These are phyloP conservation scores for Dasypolia templi DNA, from an alignment of 2,888 invertebrate genomes.

Conservation along the genomic window DNA sequence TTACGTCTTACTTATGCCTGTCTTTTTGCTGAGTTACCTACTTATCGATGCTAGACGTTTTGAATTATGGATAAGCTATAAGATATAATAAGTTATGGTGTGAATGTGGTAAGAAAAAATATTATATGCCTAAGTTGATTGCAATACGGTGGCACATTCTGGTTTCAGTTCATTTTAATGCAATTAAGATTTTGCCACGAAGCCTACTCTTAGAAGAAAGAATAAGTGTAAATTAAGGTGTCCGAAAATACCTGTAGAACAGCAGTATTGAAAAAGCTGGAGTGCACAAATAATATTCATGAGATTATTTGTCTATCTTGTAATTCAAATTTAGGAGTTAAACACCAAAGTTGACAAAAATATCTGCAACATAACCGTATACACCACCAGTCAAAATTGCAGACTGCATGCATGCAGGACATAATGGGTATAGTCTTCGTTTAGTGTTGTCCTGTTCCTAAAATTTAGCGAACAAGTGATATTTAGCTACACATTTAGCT, in stretches of 20 bases:
- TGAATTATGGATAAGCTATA: slow-evolving; percentile 35
- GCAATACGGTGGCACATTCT: slow-evolving; percentile 5
- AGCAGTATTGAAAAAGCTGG: neutral
- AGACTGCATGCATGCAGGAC: neutral
- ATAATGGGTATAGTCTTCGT: neutral
- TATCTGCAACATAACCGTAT: too few species aligned
- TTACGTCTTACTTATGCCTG: slow-evolving; percentile 6
- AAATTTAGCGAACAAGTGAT: slow-evolving; percentile 17
- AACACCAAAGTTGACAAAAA: neutral
- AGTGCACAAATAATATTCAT: neutral
- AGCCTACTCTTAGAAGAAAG: too few species aligned
- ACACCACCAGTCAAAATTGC: neutral
- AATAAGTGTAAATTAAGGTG: neutral
- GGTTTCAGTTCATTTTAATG: neutral
- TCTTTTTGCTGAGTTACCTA: slow-evolving; percentile 30
- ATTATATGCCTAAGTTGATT: slow-evolving; percentile 9
- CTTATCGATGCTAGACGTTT: slow-evolving; percentile 17
- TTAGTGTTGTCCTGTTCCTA: neutral
- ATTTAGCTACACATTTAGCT: slow-evolving; percentile 42
- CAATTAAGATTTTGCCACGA: neutral
- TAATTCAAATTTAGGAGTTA: neutral
- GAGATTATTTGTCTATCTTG: neutral
- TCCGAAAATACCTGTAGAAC: neutral
- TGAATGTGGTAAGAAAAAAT: slow-evolving; percentile 15
- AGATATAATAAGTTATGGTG: too few species aligned